Evolutionary conservation across 2,797 vertebrate species (phyloP).

Genomic region (Myotis vivesi): DNA sequence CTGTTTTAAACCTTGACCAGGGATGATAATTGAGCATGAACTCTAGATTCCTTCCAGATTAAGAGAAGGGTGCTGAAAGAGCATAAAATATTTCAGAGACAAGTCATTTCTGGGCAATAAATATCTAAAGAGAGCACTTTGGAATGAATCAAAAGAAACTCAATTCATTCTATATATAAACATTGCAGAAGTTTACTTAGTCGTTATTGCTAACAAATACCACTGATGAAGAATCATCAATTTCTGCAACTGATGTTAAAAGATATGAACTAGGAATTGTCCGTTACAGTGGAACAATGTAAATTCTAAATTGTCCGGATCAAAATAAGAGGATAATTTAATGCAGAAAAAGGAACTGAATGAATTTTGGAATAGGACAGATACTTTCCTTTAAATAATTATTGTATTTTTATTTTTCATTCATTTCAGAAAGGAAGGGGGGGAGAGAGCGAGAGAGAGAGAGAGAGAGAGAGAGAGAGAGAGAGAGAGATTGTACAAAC

Average conservation of each 20-base stretch:
- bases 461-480: too few species aligned
- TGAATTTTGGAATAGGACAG: neutral
- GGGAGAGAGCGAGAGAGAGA: rapidly evolving
- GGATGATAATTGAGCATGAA: conserved; percentile 17
- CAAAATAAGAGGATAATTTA: neutral
- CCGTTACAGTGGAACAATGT: neutral
- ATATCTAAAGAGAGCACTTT: neutral
- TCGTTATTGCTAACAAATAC: neutral
- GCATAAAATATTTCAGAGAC: neutral
- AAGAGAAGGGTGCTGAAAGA: neutral
- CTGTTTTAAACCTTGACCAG: conserved; percentile 21
- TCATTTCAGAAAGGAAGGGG: too few species aligned
- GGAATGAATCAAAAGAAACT: neutral
- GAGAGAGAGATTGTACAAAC: too few species aligned
- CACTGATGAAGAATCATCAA: neutral
- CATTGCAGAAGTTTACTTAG: neutral
- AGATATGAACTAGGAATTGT: neutral
- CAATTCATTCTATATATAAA: neutral
- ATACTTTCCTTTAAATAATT: neutral
- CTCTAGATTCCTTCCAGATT: neutral
- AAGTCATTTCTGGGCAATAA: neutral
- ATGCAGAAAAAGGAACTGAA: neutral
- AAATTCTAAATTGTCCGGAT: neutral
- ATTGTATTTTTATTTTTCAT: neutral
- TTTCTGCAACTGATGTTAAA: neutral